phyloP scores from a whole-genome alignment of 1,140 invertebrate genomes.

The Trichonephila clavipes region DNA sequence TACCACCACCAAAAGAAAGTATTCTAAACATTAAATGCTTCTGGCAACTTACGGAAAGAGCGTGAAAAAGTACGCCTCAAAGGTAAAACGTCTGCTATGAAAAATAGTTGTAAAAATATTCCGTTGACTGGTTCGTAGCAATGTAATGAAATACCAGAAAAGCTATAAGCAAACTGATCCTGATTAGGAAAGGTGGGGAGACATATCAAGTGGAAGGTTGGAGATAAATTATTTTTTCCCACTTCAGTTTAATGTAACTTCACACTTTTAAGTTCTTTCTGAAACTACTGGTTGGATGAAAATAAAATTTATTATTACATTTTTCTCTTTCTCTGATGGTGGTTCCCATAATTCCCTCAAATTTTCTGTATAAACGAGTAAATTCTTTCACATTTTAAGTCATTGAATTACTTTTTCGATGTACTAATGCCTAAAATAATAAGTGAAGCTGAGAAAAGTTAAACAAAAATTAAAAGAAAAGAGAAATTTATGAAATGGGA shows the following conservation, averaged over 20 bases:
- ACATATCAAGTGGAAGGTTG: background rate
- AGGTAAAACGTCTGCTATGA: slow-evolving; percentile 58
- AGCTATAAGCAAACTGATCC: slow-evolving; percentile 44
- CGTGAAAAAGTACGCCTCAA: slow-evolving; percentile 46
- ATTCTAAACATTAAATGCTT: slow-evolving; percentile 68
- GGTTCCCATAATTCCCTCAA: background rate
- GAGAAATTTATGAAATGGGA: no score
- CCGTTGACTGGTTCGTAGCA: background rate
- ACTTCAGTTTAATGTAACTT: background rate
- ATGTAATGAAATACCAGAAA: slow-evolving; percentile 26
- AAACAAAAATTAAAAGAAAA: no score
- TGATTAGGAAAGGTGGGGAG: background rate
- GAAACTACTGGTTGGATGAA: background rate
- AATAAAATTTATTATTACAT: background rate
- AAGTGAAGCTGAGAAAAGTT: background rate
- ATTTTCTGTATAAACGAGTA: background rate
- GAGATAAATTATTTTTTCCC: background rate
- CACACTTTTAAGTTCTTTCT: background rate
- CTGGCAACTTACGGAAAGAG: background rate
- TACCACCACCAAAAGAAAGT: slow-evolving; percentile 11
- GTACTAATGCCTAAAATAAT: background rate
- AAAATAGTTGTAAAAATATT: slow-evolving; percentile 72
- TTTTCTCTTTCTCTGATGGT: background rate
- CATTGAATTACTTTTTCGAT: background rate
- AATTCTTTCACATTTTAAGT: background rate